These are phyloP conservation scores for Nysson spinosus DNA, from an alignment of 2,888 invertebrate genomes.

Conservation along the genomic window DNA sequence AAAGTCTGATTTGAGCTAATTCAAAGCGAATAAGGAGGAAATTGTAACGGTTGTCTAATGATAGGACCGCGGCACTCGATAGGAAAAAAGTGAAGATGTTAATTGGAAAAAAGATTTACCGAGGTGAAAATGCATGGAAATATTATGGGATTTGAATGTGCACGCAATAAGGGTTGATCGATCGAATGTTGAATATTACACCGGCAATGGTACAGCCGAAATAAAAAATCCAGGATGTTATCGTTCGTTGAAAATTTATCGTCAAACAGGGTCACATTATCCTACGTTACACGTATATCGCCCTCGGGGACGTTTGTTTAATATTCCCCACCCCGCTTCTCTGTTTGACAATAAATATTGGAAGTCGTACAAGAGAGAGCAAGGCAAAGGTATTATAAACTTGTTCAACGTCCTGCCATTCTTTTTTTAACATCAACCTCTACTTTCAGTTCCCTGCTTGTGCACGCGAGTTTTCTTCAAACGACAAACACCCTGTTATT, in stretches of 20 bases:
- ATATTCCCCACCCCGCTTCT: constrained; percentile 21
- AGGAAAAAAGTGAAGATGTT: constrained; percentile 12
- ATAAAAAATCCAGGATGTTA: constrained; percentile 33
- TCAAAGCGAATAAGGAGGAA: too few species aligned
- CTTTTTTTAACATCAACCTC: constrained; percentile 14
- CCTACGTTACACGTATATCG: constrained; percentile 10
- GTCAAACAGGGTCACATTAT: constrained; percentile 46
- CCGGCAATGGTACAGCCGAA: constrained; percentile 18
- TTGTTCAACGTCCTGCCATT: not conserved
- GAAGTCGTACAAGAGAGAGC: constrained; percentile 19
- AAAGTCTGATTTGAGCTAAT: too few species aligned
- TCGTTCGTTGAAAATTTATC: constrained; percentile 47
- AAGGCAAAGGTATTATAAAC: constrained; percentile 14
- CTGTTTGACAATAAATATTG: constrained; percentile 53
- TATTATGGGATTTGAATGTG: constrained; percentile 10
- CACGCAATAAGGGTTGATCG: constrained; percentile 16
- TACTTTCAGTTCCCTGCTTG: not conserved
- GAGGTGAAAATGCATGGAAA: constrained; percentile 6
- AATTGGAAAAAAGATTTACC: constrained; percentile 18
- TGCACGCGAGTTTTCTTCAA: constrained; percentile 1
- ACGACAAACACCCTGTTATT: constrained; percentile 3
- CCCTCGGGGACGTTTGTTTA: constrained; percentile 40
- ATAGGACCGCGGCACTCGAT: not conserved
- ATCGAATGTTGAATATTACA: constrained; percentile 18
- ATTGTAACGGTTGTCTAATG: constrained; percentile 8